A percentile compares a stretch with the other conserved stretches of the same genome.
Conservation (phyloP, 2,888 invertebrate genomes). For the Aspidiotus rigidus region DNA sequence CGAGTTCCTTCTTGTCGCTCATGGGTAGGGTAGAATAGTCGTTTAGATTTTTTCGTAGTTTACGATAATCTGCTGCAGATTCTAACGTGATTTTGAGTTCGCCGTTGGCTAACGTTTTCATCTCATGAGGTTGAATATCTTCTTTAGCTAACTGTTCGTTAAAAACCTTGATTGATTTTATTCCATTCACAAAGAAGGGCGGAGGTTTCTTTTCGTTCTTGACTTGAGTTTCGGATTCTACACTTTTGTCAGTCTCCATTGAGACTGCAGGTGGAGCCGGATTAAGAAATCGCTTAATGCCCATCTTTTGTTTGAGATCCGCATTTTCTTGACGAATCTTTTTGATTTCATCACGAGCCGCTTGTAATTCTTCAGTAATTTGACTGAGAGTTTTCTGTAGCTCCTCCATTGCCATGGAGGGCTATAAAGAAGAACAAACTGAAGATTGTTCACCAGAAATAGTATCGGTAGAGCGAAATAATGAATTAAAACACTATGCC, state of each 20-base stretch:
- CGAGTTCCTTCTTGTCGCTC: neutral
- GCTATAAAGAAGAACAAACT: too few species aligned
- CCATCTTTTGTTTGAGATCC: neutral
- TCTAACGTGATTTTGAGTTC: conserved; percentile 3
- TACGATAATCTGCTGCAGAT: conserved; percentile 1
- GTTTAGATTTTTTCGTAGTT: neutral
- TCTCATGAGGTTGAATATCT: conserved; percentile 2
- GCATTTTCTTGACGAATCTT: neutral
- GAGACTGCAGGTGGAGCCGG: neutral
- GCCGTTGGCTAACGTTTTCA: conserved; percentile 1
- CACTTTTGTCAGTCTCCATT: neutral
- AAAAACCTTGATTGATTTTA: conserved; percentile 9
- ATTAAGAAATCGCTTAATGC: neutral
- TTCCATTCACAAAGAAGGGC: neutral
- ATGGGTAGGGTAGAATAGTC: neutral
- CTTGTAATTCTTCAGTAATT: neutral
- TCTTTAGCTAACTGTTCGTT: neutral
- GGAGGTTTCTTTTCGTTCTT: conserved; percentile 10
- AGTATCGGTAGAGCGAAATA: too few species aligned
- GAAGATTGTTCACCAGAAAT: too few species aligned
- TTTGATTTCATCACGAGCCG: neutral
- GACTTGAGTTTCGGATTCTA: neutral
- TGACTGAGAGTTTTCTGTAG: neutral
- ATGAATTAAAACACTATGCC: too few species aligned
- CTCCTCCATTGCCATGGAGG: conserved; percentile 4